Evolutionary conservation across 2,113 vertebrate genomes (phyloP), one percentile per base, ranked within the genome.

Genomic region (Chascanopsetta lugubris): DNA sequence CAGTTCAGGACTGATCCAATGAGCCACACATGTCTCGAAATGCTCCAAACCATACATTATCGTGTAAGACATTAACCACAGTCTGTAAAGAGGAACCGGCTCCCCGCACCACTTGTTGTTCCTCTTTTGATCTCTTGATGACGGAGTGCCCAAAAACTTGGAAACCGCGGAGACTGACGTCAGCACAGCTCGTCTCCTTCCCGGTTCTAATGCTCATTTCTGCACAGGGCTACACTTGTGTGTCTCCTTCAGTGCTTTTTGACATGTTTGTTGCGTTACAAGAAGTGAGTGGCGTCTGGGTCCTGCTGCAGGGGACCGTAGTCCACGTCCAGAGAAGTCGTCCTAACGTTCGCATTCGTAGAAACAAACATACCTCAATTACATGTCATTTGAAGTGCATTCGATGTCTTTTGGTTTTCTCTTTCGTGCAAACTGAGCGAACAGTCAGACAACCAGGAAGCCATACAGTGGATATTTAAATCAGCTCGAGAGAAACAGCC

Each of bases 371-470:
- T 6, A 11, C 5, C 4, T 7, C 49, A 3, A 36, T 22, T 55
- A 36, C 12, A 36, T 38, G 34, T 17, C 4, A 22, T 36, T 38
- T 11, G 22, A 5, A 29, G 30, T 57, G 5, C 29, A 38, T 30
- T n/a, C n/a, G 17, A 2, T 48, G 13, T 49, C 20, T n/a, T 6
- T 10, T 11, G 11, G 8, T 53, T 63, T 65, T 25, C 11, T 32
- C 1, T 66, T 60, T 42, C 26, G 17, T 30, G 56, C n/a, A 51
- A 64, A 71, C 61, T 29, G 5, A 48, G 18, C 50, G 24, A 18
- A 18, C 56, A 75, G 45, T 48, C 40, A 63, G 38, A 49, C 49
- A 45, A 18, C 1, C 54, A 69, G 17, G 73, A 65, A 73, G 30
- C 36, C 29, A 20, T 15, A 25, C 51, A 50, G 42, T 22, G 54